phyloP scores from a whole-genome alignment of 2,797 vertebrate genomes.

The Hemitrygon akajei region DNA sequence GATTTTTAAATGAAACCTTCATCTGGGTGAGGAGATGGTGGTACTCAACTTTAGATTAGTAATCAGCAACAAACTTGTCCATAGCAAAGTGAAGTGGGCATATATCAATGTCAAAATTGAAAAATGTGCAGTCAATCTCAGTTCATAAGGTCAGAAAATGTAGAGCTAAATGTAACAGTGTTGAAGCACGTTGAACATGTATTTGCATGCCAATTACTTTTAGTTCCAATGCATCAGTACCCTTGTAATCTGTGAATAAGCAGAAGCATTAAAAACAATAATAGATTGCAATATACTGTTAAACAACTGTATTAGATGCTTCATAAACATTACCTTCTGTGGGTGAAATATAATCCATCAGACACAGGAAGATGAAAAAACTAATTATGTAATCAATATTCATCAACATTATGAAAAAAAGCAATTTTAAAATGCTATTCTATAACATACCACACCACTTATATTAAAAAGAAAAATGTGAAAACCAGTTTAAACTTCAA shows the following conservation, averaged over 20 bases:
- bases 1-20: not conserved
- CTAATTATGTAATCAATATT: not conserved
- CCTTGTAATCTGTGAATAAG: not conserved
- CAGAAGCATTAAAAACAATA: not conserved
- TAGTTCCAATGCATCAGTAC: no score
- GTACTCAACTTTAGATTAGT: not conserved
- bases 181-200: not conserved
- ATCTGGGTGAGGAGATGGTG: not conserved
- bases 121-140: constrained; percentile 1
- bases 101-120: constrained; percentile 16
- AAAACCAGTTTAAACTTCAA: not conserved
- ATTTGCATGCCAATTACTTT: not conserved
- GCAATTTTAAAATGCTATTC: not conserved
- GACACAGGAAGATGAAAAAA: not conserved
- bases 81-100: not conserved
- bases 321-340: not conserved
- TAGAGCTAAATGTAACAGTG: not conserved
- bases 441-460: not conserved
- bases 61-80: not conserved
- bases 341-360: not conserved
- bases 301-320: not conserved
- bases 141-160: constrained; percentile 18
- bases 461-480: not conserved
- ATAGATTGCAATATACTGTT: not conserved
- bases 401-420: not conserved